These are phyloP conservation scores for Trinectes maculatus DNA, from an alignment of 2,113 vertebrate species.

Conservation along the genomic window DNA sequence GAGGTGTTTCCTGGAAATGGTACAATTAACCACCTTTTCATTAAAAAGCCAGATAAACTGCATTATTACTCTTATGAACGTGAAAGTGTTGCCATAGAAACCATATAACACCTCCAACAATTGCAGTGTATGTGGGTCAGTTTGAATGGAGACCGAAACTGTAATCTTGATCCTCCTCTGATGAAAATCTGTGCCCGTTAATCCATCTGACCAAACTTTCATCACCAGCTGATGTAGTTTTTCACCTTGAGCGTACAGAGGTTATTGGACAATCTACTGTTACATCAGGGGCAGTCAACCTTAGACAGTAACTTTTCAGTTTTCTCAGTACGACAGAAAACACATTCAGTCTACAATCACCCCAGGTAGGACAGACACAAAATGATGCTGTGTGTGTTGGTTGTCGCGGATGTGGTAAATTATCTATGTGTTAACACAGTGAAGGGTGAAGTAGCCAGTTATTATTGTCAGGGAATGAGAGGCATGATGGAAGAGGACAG, in stretches of 20 bases:
- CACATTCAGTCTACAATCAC: not conserved
- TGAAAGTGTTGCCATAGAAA: not conserved
- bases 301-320: conserved; percentile 20
- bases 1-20: not conserved
- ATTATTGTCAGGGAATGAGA: conserved; percentile 5
- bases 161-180: conserved; percentile 21
- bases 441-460: conserved; percentile 21
- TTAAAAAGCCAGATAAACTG: not conserved
- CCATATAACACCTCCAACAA: not conserved
- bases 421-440: conserved; percentile 28
- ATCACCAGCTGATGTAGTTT: conserved; percentile 18
- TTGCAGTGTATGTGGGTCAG: conserved; percentile 8
- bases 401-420: conserved; percentile 24
- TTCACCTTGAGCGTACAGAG: conserved; percentile 25
- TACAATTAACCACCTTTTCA: not conserved
- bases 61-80: not conserved
- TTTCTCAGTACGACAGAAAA: not conserved
- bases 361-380: conserved; percentile 14
- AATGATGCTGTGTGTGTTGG: conserved; percentile 6
- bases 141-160: conserved; percentile 4
- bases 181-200: conserved; percentile 28
- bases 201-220: conserved; percentile 31
- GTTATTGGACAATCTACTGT: too few relatives aligned
- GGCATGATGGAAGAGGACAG: not conserved
- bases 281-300: conserved; percentile 14